Evolutionary conservation across 2,797 vertebrate genomes (phyloP).

Genomic region (Tapirus indicus): DNA sequence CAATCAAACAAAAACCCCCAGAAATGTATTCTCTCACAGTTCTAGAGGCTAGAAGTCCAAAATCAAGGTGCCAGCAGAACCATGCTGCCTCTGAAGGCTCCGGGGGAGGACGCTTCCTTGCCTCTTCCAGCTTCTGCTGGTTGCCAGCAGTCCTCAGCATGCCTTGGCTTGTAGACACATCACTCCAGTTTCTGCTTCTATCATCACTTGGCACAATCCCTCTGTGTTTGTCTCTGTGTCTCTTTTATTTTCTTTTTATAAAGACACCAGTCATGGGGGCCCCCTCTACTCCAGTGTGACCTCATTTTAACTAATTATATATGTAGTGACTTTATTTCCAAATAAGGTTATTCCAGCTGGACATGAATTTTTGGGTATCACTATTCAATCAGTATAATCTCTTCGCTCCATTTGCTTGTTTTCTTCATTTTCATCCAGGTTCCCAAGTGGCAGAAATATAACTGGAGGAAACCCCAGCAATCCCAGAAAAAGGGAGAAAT

Average conservation of each 20-base stretch:
- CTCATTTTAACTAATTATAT: neutral
- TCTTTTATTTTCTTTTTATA: neutral
- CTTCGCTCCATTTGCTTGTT: neutral
- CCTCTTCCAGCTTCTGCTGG: neutral
- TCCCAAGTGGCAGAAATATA: neutral
- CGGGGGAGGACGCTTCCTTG: neutral
- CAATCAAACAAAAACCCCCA: neutral
- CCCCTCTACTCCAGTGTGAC: neutral
- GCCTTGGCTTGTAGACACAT: neutral
- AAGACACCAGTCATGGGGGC: neutral
- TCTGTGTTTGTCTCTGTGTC: neutral
- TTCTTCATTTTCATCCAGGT: slow-evolving; percentile 11
- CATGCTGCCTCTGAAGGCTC: neutral
- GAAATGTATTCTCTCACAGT: neutral
- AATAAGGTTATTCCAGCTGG: neutral
- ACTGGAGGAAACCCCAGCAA: neutral
- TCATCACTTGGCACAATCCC: neutral
- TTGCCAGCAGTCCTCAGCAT: neutral
- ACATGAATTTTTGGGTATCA: neutral
- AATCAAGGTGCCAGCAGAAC: neutral
- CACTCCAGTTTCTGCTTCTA: neutral
- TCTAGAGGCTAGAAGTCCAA: neutral
- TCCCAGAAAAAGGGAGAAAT: neutral
- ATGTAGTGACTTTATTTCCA: slow-evolving; percentile 5
- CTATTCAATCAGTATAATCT: neutral